phyloP scores from a whole-genome alignment of 2,888 invertebrate genomes.

The Epistrophe grossulariae region DNA sequence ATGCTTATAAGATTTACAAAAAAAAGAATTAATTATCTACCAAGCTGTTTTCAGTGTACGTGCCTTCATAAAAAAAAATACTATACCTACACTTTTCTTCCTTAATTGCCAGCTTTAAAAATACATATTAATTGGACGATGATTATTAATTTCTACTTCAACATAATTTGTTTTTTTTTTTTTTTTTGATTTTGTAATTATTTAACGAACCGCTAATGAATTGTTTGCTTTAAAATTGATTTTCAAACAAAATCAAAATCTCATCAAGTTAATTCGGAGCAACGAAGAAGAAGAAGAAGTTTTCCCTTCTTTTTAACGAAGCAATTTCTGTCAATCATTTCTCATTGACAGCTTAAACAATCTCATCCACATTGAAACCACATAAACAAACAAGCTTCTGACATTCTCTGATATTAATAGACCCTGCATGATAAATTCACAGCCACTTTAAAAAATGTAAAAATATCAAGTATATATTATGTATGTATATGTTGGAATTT shows the following conservation, averaged over 20 bases:
- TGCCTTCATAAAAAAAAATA: constrained; percentile 11
- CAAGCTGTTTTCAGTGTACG: not conserved
- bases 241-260: constrained; percentile 43
- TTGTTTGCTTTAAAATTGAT: constrained; percentile 50
- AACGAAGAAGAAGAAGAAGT: not conserved
- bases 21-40: constrained; percentile 8
- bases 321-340: constrained; percentile 60
- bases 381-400: constrained; percentile 39
- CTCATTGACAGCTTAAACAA: constrained; percentile 62
- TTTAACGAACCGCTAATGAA: constrained; percentile 62
- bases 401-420: constrained; percentile 22
- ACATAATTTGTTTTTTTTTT: not conserved
- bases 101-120: constrained; percentile 19
- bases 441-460: constrained; percentile 3
- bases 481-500: not conserved
- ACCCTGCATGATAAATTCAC: not conserved
- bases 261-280: constrained; percentile 42
- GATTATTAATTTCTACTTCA: constrained; percentile 35
- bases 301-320: not conserved
- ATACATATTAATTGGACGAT: constrained; percentile 19
- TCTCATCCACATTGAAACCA: constrained; percentile 21
- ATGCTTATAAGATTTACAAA: not conserved
- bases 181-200: not conserved
- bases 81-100: not conserved
- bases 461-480: not conserved